Evolutionary conservation across 2,113 vertebrate species (phyloP).

Genomic region (Thamnophis sirtalis): DNA sequence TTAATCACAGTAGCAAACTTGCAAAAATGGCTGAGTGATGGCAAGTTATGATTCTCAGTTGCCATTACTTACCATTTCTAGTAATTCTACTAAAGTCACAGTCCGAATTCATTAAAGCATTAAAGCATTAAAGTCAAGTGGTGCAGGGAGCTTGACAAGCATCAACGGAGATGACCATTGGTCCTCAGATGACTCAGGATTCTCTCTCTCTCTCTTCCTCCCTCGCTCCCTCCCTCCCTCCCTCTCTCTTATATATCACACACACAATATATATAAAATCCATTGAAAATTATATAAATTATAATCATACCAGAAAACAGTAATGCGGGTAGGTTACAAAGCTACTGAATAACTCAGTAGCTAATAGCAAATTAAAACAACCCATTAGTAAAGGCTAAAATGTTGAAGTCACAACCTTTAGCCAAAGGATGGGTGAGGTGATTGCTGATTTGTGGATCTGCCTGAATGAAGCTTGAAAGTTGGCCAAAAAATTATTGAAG

Average conservation of each 20-base stretch:
- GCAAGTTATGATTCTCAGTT: background rate
- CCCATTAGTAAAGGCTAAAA: background rate
- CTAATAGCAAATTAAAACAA: background rate
- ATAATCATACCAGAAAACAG: background rate
- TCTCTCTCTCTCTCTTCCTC: too few relatives aligned
- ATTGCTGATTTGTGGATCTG: background rate
- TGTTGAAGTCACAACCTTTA: background rate
- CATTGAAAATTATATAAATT: background rate
- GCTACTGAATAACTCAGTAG: background rate
- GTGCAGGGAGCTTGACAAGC: too few relatives aligned
- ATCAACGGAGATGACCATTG: too few relatives aligned
- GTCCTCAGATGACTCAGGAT: too few relatives aligned
- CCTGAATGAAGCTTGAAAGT: background rate
- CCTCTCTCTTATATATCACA: too few relatives aligned
- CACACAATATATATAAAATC: too few relatives aligned
- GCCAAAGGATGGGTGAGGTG: background rate
- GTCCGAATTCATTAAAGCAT: too few relatives aligned
- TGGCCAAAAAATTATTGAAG: background rate
- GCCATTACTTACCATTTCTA: background rate
- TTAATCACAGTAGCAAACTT: background rate
- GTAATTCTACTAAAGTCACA: background rate
- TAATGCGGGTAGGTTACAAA: background rate
- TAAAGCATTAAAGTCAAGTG: too few relatives aligned
- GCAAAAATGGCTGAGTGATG: background rate
- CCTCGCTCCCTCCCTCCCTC: too few relatives aligned